Percentiles rank a stretch among this genome's conserved stretches.
phyloP scores from a whole-genome alignment of 2,888 invertebrate species.

The Drosophila lutescens region DNA sequence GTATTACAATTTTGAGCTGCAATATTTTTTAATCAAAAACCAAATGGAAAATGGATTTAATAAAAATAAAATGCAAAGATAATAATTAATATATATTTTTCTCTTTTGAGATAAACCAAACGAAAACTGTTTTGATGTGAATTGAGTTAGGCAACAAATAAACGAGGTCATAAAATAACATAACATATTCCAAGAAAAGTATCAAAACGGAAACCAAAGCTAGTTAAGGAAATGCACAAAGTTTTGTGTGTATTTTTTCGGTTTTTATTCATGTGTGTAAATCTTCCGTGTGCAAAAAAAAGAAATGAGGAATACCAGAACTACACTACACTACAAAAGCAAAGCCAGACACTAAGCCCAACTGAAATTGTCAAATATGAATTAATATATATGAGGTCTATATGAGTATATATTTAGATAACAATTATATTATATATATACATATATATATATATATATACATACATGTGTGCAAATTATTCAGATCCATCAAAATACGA shows the following conservation, averaged over 20 bases:
- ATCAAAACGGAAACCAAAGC: constrained; percentile 63
- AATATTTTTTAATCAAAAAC: constrained; percentile 79
- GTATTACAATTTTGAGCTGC: constrained; percentile 78
- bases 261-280: constrained; percentile 70
- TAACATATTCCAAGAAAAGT: constrained; percentile 66
- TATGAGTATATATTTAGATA: constrained; percentile 77
- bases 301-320: constrained; percentile 35
- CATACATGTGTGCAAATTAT: constrained; percentile 77
- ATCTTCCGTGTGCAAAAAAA: constrained; percentile 73
- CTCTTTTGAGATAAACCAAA: constrained; percentile 79
- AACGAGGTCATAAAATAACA: constrained; percentile 38
- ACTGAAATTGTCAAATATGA: constrained; percentile 78
- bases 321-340: constrained; percentile 67
- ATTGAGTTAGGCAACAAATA: constrained; percentile 67
- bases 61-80: constrained; percentile 60
- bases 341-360: constrained; percentile 76
- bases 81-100: constrained; percentile 80
- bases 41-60: constrained; percentile 34
- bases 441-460: constrained; percentile 57
- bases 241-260: constrained; percentile 68
- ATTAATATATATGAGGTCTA: constrained; percentile 64
- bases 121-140: constrained; percentile 73
- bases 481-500: constrained; percentile 68
- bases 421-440: constrained; percentile 76
- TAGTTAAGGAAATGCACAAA: constrained; percentile 46